Evolutionary conservation across 2,888 invertebrate genomes (phyloP).

Genomic region (Podabrus alpinus): DNA sequence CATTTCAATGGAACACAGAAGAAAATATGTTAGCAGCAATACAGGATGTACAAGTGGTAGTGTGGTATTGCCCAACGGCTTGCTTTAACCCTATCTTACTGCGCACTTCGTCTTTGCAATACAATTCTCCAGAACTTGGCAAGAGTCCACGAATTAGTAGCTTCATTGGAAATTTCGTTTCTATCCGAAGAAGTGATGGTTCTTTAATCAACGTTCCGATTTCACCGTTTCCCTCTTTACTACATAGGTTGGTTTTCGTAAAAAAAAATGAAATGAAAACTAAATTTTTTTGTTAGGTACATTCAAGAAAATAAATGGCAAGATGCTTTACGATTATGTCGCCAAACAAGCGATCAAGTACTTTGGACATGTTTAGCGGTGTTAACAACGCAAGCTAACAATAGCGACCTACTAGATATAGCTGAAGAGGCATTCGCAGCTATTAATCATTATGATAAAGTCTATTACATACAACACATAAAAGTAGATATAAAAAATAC

Average conservation of each 20-base stretch:
- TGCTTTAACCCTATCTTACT: constrained; percentile 74
- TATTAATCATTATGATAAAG: constrained; percentile 85
- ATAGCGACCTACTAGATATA: constrained; percentile 73
- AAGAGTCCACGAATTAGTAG: constrained; percentile 80
- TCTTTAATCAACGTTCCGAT: constrained; percentile 76
- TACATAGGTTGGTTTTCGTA: constrained; percentile 54
- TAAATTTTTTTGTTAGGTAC: constrained; percentile 56
- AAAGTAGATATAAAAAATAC: constrained; percentile 61
- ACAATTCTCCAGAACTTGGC: constrained; percentile 75
- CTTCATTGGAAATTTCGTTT: constrained; percentile 83
- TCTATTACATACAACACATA: constrained; percentile 80
- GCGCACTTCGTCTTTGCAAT: constrained; percentile 61
- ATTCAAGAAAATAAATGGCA: constrained; percentile 77
- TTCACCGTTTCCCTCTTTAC: constrained; percentile 69
- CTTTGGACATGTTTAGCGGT: constrained; percentile 96
- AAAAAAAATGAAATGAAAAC: constrained; percentile 34
- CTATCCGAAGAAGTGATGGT: constrained; percentile 87
- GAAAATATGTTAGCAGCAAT: constrained; percentile 80
- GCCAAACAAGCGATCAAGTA: constrained; percentile 60
- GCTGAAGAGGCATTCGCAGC: constrained; percentile 96
- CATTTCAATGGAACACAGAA: constrained; percentile 72
- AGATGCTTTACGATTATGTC: constrained; percentile 50
- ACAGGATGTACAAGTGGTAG: constrained; percentile 75
- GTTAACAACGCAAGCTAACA: constrained; percentile 82
- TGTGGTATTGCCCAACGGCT: constrained; percentile 83